A percentile compares a stretch with the other conserved stretches of the same genome.
Conservation (phyloP, 2,797 vertebrate genomes). For the Rhinophrynus dorsalis region DNA sequence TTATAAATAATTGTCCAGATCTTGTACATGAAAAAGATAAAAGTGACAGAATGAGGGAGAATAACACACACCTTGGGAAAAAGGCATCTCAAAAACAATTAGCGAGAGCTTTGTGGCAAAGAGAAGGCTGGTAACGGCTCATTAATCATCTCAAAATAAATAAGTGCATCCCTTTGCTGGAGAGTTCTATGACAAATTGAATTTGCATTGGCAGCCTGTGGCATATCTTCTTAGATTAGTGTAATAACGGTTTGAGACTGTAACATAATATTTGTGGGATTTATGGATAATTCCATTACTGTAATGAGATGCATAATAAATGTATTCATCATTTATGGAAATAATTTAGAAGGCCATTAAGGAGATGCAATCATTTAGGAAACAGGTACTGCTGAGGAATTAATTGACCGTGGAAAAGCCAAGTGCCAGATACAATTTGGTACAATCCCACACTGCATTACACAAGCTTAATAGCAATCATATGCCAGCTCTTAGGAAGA, state of each 20-base stretch:
- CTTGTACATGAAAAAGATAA: background rate
- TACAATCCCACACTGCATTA: background rate
- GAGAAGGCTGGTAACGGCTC: background rate
- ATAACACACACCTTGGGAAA: background rate
- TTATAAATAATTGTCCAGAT: background rate
- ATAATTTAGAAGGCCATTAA: slow-evolving; percentile 3
- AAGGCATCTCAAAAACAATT: background rate
- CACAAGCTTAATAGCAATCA: no score
- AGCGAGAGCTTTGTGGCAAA: background rate
- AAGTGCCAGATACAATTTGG: background rate
- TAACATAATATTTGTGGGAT: slow-evolving; percentile 15
- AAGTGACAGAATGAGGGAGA: background rate
- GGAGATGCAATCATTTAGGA: background rate
- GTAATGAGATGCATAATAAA: background rate
- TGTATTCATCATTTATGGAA: background rate
- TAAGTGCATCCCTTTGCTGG: background rate
- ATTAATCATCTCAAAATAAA: background rate
- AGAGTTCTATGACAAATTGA: background rate
- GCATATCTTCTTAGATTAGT: background rate
- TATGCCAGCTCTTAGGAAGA: no score
- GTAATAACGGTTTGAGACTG: background rate
- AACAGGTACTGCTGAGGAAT: background rate
- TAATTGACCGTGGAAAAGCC: background rate
- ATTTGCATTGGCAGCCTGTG: background rate
- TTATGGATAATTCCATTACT: background rate